Conservation (phyloP, 1,140 invertebrate species). For the Hylaeus anthracinus region DNA sequence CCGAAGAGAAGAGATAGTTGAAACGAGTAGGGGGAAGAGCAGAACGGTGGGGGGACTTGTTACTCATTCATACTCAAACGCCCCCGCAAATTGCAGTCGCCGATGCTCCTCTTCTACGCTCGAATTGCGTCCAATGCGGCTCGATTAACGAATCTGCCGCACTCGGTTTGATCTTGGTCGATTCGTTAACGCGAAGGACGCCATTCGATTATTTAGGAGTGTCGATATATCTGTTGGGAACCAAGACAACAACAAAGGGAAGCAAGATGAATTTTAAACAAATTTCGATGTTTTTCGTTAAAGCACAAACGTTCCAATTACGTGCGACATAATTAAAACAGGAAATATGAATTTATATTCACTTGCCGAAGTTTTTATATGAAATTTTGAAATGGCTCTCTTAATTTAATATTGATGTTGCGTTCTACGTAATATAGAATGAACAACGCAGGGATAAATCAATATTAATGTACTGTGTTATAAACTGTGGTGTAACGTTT, state of each 20-base stretch:
- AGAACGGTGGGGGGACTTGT: constrained; percentile 69
- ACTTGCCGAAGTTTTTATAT: too few species aligned
- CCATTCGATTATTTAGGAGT: too few species aligned
- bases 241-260: too few species aligned
- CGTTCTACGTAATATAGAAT: too few species aligned
- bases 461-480: too few species aligned
- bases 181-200: background rate
- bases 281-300: too few species aligned
- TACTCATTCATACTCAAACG: constrained; percentile 76
- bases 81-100: constrained; percentile 69
- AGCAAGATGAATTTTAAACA: too few species aligned
- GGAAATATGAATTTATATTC: background rate
- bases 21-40: constrained; percentile 15
- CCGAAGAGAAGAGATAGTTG: constrained; percentile 45
- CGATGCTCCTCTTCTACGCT: constrained; percentile 32
- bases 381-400: too few species aligned
- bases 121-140: constrained; percentile 37
- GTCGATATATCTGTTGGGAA: too few species aligned
- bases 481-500: too few species aligned
- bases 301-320: background rate
- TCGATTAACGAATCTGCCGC: constrained; percentile 51
- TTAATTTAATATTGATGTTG: too few species aligned
- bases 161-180: background rate
- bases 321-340: background rate
- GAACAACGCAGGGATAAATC: too few species aligned